Base-by-base conservation (phyloP, 35 echinoderm and acorn worm species). In the Heliocidaris tuberculata region DNA sequence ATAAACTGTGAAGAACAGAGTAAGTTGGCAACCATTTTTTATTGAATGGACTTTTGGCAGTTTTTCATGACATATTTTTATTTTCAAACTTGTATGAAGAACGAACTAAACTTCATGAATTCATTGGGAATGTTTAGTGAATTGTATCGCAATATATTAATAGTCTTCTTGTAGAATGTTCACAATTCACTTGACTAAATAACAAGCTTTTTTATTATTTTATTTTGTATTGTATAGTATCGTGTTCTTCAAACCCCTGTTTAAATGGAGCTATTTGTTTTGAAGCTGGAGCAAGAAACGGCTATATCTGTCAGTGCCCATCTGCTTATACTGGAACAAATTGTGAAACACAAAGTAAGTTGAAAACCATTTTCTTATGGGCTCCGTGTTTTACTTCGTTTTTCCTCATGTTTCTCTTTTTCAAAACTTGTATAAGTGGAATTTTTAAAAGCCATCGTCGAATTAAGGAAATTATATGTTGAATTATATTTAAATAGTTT, bases 391-490 rank as follows among this genome's bases (percentile, higher is more conserved):
- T 42, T 42, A 42, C 35, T 0, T 42, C 35, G 35, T 42, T 42
- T 42, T 42, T 3, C 35, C 35, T 42, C 35, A 42, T 42, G 35
- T 42, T 42, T 42, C 35, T 42, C 35, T 42, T 1, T 42, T 42
- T 1, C 3, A 42, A 42, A 42, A 42, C 35, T 3, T 42, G 35
- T 42, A 42, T 42, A 42, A 3, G 35, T 42, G 3, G 35, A 42
- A 42, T 85, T 85, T 29, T 85, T 85, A 1, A 29, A 85, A 95
- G 56, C 95, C 93, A 30, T 98, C 95, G 49, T 59, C 92, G 49
- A 98, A 98, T 94, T 93, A 95, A 17, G 97, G 95, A 47, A 29
- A 31, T 11, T 98, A 96, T 93, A n/a, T 42, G 35, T 42, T 42
- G 35, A 42, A 42, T 42, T 42, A 42, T 42, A 3, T 42, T 42